Evolutionary conservation across 2,113 vertebrate genomes (phyloP), one percentile per base, ranked within the genome.

Genomic region (Xiphias gladius): DNA sequence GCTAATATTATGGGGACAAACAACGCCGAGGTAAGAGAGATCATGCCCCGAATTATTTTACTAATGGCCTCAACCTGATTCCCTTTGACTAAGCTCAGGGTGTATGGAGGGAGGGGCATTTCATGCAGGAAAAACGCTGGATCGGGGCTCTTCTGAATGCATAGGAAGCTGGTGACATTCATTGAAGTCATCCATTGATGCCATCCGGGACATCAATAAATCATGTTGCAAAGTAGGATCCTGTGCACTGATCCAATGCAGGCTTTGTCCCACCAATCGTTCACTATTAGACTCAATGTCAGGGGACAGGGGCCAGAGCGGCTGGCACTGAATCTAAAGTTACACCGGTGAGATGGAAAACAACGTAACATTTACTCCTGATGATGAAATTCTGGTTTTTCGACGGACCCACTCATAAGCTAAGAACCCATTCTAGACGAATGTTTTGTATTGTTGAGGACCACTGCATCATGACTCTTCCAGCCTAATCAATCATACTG

Each of bases 161-260:
- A 86, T 13, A 80, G 84, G 77, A 73, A 86, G 81, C 79, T 19
- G 11, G 66, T 88, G 92, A 93, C 92, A 91, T 93, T 91, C 13
- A 43, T 67, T 79, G 76, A 86, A 88, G 92, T 88, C 86, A 88
- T 91, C 80, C 69, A 83, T 64, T 82, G 91, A 90, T 80, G 89
- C 79, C 86, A 83, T 71, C 61, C 28, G 83, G 86, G 85, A 85
- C 88, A 88, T 93, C 83, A 86, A 95, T 95, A 94, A 94, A 93
- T 95, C 88, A 91, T 85, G 89, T 61, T 62, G 78, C 74, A 87
- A 90, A 89, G 88, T 86, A 80, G 87, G 81, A 80, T 86, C 87
- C 80, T 65, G 91, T 12, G 57, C 74, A 72, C 82, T 89, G 92
- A 92, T 90, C 88, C 91, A 86, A 65, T 46, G 66, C 77, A 74